Evolutionary conservation across 2,797 vertebrate species (phyloP), one percentile per base, ranked within the genome.

Genomic region (Pangasius larnaudii): DNA sequence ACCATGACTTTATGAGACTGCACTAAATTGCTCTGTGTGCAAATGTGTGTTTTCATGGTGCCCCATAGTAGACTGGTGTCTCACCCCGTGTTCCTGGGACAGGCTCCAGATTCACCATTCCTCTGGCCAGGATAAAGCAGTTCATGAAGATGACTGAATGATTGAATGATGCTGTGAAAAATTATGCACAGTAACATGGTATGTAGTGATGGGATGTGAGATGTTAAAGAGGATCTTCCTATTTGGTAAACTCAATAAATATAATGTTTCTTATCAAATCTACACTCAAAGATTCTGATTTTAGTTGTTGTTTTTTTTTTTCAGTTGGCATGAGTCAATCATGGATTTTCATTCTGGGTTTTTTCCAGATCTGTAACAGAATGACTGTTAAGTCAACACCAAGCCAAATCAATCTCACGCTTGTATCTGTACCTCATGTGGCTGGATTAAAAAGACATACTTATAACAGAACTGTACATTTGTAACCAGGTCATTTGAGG

Each of bases 261-360:
- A 80, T 59, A 58, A 61, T 39, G 13, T 84, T 84, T 84, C 8
- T 33, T 39, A 14, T 39, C 24, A 72, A 72, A 33, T 33, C 11
- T 74, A 42, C 58, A 75, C 56, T 53, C 22, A 19, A 30, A 67
- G 3, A 67, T 49, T 53, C n/a, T 78, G 63, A 19, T 58, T 63
- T 18, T 74, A 63, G 53, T 58, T 16, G 14, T 56, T 79, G 33
- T 56, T 56, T 33, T 5, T 46, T 49, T 59, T 65, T 51, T 85
- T 88, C 89, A 77, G 88, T 90, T 89, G 14, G 14, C 2, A 4
- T 88, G 88, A 90, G 79, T 89, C 84, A 90, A 51, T 61, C 36
- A 75, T 71, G 74, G 86, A 84, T 84, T 89, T 90, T 89, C 81
- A 90, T 30, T 89, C 1, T 74, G 42, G 46, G 75, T 56, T 16